Evolutionary conservation across 30 jellyfish, hydroid and myxozoan species (phyloP).

Genomic region (Pelagia noctiluca): DNA sequence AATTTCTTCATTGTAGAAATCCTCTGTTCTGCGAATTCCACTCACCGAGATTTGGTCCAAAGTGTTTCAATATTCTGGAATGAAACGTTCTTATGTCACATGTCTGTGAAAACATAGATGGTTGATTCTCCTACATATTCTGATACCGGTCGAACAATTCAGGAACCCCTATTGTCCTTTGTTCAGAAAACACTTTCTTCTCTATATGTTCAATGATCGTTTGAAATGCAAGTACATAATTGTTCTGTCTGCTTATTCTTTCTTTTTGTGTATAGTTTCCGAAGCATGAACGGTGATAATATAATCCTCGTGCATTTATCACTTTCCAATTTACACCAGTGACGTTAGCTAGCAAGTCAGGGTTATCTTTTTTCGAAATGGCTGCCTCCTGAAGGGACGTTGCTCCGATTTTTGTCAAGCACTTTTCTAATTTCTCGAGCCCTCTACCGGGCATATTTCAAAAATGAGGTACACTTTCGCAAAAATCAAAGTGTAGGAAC

Average conservation of each 20-base stretch:
- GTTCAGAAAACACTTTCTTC: constrained; percentile 37
- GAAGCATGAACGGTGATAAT: constrained; percentile 33
- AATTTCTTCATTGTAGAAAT: constrained; percentile 43
- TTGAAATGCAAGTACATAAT: constrained; percentile 38
- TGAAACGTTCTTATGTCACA: constrained; percentile 43
- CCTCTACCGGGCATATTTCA: too few relatives aligned
- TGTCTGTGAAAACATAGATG: constrained; percentile 32
- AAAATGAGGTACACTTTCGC: too few relatives aligned
- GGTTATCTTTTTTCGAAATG: constrained; percentile 14
- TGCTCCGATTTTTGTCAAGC: constrained; percentile 15
- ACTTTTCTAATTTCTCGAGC: constrained; percentile 1
- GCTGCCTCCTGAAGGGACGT: constrained; percentile 29
- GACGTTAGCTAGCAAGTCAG: constrained; percentile 27
- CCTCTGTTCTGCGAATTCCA: constrained; percentile 42
- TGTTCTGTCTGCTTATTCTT: constrained; percentile 19
- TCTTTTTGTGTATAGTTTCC: constrained; percentile 29
- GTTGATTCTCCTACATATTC: constrained; percentile 25
- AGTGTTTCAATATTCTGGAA: constrained; percentile 38
- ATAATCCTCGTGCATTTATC: constrained; percentile 20
- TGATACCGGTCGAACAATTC: constrained; percentile 26
- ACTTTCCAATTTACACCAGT: constrained; percentile 22
- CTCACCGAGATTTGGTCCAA: constrained; percentile 51
- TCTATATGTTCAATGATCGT: constrained; percentile 30
- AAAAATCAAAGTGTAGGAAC: too few relatives aligned
- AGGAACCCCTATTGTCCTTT: constrained; percentile 41